Conservation (phyloP, 2,113 vertebrate species). For the Serinus canaria region DNA sequence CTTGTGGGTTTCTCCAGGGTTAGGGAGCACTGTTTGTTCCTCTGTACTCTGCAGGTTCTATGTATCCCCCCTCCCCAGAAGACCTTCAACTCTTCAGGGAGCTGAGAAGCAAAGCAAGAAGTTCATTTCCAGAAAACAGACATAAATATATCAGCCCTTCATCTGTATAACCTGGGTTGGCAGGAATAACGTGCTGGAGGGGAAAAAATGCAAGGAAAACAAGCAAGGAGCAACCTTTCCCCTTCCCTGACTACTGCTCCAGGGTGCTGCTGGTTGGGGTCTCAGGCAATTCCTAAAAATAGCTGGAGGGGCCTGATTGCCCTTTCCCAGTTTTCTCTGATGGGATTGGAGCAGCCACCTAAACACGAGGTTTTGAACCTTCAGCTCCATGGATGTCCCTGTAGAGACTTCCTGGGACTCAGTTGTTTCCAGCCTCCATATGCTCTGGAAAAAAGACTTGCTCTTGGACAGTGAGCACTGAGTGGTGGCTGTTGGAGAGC, state of each 20-base stretch:
- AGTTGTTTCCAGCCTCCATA: not conserved
- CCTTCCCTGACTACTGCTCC: not conserved
- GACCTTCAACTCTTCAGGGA: not conserved
- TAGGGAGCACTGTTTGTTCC: accelerated
- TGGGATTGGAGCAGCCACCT: not conserved
- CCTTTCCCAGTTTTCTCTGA: not conserved
- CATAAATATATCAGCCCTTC: not conserved
- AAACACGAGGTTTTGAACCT: not conserved
- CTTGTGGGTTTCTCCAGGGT: accelerated
- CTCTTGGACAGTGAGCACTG: not conserved
- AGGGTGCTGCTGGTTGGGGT: not conserved
- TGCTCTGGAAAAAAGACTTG: not conserved
- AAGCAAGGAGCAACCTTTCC: not conserved
- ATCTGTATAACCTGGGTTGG: not conserved
- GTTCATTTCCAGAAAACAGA: not conserved
- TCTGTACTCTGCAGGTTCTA: not conserved
- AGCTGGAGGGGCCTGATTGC: not conserved
- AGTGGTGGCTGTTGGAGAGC: accelerated
- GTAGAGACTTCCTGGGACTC: not conserved
- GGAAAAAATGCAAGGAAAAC: not conserved
- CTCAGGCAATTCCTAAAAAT: not conserved
- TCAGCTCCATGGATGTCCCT: not conserved
- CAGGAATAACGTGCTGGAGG: not conserved
- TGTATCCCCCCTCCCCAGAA: not conserved
- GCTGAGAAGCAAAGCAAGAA: not conserved